Evolutionary conservation across 1,140 invertebrate genomes (phyloP).

Genomic region (Coenobita brevimanus): DNA sequence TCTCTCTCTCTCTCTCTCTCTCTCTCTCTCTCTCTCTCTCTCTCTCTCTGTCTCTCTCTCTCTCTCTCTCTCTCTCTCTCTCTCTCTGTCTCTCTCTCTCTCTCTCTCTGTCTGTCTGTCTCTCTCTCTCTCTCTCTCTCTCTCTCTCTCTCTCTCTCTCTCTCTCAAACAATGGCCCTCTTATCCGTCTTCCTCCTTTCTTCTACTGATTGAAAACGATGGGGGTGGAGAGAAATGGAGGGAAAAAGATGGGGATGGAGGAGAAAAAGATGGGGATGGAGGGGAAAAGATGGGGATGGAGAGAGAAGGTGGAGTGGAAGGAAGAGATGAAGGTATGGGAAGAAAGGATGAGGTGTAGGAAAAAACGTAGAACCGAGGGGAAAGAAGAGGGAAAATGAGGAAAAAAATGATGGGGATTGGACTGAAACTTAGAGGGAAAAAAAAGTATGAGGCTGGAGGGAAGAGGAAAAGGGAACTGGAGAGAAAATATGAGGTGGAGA

Average conservation of each 20-base stretch:
- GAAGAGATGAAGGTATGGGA: neutral
- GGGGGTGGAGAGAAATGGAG: neutral
- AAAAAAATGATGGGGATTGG: no score
- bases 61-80: neutral
- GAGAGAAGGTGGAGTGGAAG: neutral
- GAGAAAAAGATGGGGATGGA: no score
- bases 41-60: no score
- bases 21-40: no score
- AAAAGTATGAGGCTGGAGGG: no score
- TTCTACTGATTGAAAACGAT: neutral
- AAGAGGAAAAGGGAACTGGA: no score
- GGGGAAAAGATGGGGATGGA: neutral
- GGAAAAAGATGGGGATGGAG: neutral
- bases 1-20: neutral
- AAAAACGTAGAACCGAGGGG: no score
- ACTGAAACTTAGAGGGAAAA: no score
- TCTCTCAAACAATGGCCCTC: neutral
- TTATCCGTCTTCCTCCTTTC: neutral
- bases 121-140: neutral
- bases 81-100: neutral
- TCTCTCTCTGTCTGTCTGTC: neutral
- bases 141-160: neutral
- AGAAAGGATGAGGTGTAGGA: no score
- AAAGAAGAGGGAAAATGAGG: no score
- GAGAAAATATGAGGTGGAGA: no score